phyloP scores from a whole-genome alignment of 2,888 invertebrate species.

The Thysanoteuthis rhombus region DNA sequence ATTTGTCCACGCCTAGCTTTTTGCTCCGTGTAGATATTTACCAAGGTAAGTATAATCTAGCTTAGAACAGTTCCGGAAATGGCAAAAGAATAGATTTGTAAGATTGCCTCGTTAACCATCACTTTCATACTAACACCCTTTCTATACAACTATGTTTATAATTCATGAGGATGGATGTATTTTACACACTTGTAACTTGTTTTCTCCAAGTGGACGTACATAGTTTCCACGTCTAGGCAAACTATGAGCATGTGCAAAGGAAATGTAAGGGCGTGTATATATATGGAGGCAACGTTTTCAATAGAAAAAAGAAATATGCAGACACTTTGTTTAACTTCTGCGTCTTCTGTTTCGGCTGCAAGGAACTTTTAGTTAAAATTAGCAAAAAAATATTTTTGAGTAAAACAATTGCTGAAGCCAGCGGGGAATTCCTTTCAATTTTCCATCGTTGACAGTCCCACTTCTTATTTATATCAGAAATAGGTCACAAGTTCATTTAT shows the following conservation, averaged over 20 bases:
- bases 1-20: too few species aligned
- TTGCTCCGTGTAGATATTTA: too few species aligned
- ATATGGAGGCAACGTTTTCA: background rate
- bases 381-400: background rate
- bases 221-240: background rate
- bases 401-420: background rate
- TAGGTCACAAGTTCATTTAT: background rate
- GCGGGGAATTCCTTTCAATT: background rate
- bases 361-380: background rate
- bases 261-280: background rate
- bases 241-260: background rate
- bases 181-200: background rate
- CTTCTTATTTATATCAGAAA: background rate
- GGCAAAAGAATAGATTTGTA: too few species aligned
- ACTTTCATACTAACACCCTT: too few species aligned
- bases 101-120: too few species aligned
- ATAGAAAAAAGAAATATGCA: background rate
- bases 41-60: too few species aligned
- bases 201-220: background rate
- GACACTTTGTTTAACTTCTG: background rate
- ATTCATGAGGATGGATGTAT: background rate
- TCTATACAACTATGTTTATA: too few species aligned
- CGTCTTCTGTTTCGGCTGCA: background rate
- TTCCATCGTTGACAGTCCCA: background rate
- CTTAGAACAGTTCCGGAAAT: too few species aligned